Evolutionary conservation across 2,888 invertebrate species (phyloP).

Genomic region (Scaptomyza tumidula): DNA sequence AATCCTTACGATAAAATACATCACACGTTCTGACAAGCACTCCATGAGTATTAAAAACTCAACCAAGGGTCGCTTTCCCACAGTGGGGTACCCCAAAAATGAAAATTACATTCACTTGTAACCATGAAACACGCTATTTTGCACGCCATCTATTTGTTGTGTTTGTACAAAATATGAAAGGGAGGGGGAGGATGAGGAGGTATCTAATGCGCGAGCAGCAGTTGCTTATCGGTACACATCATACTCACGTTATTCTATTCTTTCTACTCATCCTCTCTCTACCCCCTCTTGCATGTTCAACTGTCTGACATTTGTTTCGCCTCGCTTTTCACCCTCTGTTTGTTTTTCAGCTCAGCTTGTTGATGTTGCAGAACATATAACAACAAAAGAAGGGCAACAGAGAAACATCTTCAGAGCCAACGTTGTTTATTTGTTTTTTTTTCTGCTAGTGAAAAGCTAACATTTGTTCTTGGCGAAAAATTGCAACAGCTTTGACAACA

Average conservation of each 20-base stretch:
- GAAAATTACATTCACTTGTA: conserved; percentile 37
- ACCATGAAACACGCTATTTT: conserved; percentile 38
- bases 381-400: conserved; percentile 7
- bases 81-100: conserved; percentile 30
- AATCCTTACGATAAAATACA: conserved; percentile 33
- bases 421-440: conserved; percentile 21
- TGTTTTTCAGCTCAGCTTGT: conserved; percentile 35
- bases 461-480: conserved; percentile 30
- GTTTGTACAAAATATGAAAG: neutral
- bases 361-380: conserved; percentile 46
- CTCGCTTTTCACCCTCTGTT: conserved; percentile 18
- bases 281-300: neutral
- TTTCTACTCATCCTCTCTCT: neutral
- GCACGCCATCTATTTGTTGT: conserved; percentile 43
- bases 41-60: conserved; percentile 6
- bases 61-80: neutral
- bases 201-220: conserved; percentile 41
- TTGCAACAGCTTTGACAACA: conserved; percentile 44
- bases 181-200: neutral
- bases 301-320: conserved; percentile 13
- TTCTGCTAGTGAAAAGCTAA: conserved; percentile 21
- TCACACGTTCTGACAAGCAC: conserved; percentile 18
- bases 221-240: conserved; percentile 54
- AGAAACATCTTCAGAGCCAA: conserved; percentile 5
- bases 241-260: conserved; percentile 29